A percentile compares a stretch with the other conserved stretches of the same genome.
phyloP scores from a whole-genome alignment of 2,888 invertebrate genomes.

The Tetragonisca angustula region DNA sequence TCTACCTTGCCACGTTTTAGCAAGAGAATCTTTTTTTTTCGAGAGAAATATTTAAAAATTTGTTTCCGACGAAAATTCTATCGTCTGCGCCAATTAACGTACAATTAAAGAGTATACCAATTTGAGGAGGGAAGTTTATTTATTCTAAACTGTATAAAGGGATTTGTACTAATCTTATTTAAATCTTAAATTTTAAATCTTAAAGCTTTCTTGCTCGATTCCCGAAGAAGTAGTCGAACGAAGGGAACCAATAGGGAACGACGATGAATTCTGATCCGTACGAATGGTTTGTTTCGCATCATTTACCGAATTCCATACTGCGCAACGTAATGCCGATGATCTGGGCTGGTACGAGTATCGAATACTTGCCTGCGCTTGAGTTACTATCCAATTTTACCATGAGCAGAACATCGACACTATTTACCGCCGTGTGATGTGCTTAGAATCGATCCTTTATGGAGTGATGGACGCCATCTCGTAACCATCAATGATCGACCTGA shows the following conservation, averaged over 20 bases:
- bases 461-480: constrained; percentile 4
- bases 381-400: constrained; percentile 66
- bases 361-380: constrained; percentile 57
- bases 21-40: too few relatives aligned
- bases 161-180: constrained; percentile 10
- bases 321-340: constrained; percentile 55
- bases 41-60: too few relatives aligned
- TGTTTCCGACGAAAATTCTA: too few relatives aligned
- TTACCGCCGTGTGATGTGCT: constrained; percentile 48
- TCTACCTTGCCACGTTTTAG: too few relatives aligned
- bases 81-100: too few relatives aligned
- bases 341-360: constrained; percentile 44
- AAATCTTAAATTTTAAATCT: too few relatives aligned
- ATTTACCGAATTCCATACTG: constrained; percentile 64
- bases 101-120: too few relatives aligned
- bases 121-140: too few relatives aligned
- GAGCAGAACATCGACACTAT: constrained; percentile 66
- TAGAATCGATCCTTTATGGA: constrained; percentile 30
- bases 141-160: too few relatives aligned
- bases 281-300: constrained; percentile 57
- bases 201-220: constrained; percentile 2
- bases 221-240: constrained; percentile 40
- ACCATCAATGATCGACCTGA: background rate
- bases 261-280: constrained; percentile 44
- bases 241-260: constrained; percentile 31